Base-by-base conservation (phyloP, 2,797 vertebrate genomes). In the Malurus splendens region DNA sequence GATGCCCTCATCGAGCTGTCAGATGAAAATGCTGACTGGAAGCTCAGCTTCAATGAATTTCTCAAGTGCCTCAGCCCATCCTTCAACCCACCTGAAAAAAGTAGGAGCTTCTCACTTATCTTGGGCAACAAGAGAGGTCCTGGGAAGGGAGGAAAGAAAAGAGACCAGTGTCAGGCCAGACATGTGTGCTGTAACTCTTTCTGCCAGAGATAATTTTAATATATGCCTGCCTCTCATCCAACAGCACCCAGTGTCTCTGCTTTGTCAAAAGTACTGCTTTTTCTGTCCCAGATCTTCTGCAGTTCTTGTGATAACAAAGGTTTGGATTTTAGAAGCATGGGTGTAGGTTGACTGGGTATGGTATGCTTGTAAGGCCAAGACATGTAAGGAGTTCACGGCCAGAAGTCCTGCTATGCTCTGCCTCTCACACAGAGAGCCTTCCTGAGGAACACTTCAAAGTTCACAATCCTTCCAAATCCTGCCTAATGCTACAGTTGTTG, bases 1-100 rank as follows among this genome's bases (percentile, higher is more conserved):
- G 99, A 99, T 76, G 99, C 99, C 65, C 98, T 99, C 90, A 99
- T 99, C 32, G 99, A 99, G 94, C 98, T 99, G 62, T 99, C 99
- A 24, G 99, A 99, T 95, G 98, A 99, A 95, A 99, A 99, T n/a
- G 98, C 98, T 5, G 99, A 99, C 97, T 99, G 99, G 99, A 99
- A 99, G 95, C 98, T 99, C 94, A 99, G 98, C 97, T 99, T 99
- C 96, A 98, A 97, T 80, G 99, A 99, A 95, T 99, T 99, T 95
- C 98, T 99, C 92, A 99, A 98, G 97, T 99, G 99, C 96, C 97
- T 99, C 95, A 99, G 98, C 95, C 99, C 99, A 8, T 97, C 98
- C 51, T 99, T 98, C 97, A 98, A 98, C 91, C 99, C 99, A 78
- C 98, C 99, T 55, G 99, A 99, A 97, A 99, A 98, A 97, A 99